Conservation (phyloP, 2,797 vertebrate genomes). For the Aeoliscus strigatus region DNA sequence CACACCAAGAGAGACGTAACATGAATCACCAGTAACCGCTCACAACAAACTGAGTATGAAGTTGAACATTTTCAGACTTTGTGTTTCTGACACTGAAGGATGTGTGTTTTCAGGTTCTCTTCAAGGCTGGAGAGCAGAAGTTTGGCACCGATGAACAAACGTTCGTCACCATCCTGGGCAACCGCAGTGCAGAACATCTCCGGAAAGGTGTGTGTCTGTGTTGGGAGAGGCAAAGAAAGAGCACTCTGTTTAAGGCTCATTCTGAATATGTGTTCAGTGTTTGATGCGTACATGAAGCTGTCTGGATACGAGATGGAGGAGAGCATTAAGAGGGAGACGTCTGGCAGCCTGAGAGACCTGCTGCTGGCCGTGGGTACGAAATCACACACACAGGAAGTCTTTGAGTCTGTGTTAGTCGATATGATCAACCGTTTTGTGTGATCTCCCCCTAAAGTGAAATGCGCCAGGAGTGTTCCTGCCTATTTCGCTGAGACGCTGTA, state of each 20-base stretch:
- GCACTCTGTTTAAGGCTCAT: not conserved
- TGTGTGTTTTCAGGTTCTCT: slow-evolving; percentile 75
- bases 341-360: slow-evolving; percentile 79
- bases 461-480: slow-evolving; percentile 82
- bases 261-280: slow-evolving; percentile 73
- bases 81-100: not conserved
- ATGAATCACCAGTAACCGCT: too few relatives aligned
- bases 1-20: too few relatives aligned
- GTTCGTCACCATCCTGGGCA: slow-evolving; percentile 93
- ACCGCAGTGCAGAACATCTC: slow-evolving; percentile 84
- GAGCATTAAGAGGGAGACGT: slow-evolving; percentile 90
- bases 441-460: slow-evolving; percentile 78
- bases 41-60: too few relatives aligned
- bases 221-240: too few relatives aligned
- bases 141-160: slow-evolving; percentile 93
- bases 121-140: slow-evolving; percentile 90
- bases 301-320: slow-evolving; percentile 93
- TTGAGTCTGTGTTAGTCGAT: not conserved
- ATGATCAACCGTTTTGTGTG: not conserved
- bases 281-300: slow-evolving; percentile 91
- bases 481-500: slow-evolving; percentile 92
- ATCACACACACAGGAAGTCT: not conserved
- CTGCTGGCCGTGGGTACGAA: slow-evolving; percentile 88
- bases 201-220: slow-evolving; percentile 77
- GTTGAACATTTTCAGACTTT: too few relatives aligned